Conservation (phyloP, 2,113 vertebrate species). For the Nesogale talazaci region DNA sequence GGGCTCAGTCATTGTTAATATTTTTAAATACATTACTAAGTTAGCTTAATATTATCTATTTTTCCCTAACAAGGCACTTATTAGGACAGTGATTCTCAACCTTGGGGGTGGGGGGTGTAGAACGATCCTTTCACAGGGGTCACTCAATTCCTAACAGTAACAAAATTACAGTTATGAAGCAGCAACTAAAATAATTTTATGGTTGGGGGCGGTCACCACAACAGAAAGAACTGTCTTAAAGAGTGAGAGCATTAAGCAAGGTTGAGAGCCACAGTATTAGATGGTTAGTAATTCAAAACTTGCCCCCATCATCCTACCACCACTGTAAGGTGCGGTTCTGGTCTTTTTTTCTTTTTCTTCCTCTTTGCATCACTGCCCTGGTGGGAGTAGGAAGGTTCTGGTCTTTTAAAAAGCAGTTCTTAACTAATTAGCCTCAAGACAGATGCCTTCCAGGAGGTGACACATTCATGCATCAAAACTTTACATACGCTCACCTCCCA, state of each 20-base stretch:
- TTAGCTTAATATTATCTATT: background rate
- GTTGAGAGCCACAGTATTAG: too few species aligned
- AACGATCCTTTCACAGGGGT: too few species aligned
- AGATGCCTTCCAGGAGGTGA: background rate
- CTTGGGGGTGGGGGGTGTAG: too few species aligned
- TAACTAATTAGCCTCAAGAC: background rate
- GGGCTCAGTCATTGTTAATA: background rate
- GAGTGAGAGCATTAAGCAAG: too few species aligned
- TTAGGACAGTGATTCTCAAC: background rate
- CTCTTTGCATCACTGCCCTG: too few species aligned
- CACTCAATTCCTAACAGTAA: too few species aligned
- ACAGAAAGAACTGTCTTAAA: too few species aligned
- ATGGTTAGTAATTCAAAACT: background rate
- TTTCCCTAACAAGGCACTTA: background rate
- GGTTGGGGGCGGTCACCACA: too few species aligned
- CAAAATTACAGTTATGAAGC: too few species aligned
- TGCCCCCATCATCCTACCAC: background rate
- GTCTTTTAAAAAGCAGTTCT: conserved; percentile 1
- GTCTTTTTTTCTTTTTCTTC: too few species aligned
- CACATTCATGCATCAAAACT: conserved; percentile 7
- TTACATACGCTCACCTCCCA: background rate
- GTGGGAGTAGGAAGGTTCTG: too few species aligned
- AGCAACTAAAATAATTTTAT: too few species aligned
- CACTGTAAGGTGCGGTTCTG: background rate
- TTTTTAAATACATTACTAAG: conserved; percentile 46